A percentile compares a stretch with the other conserved stretches of the same genome.
Evolutionary conservation across 2,797 vertebrate species (phyloP).

Genomic region (Danio choprae): DNA sequence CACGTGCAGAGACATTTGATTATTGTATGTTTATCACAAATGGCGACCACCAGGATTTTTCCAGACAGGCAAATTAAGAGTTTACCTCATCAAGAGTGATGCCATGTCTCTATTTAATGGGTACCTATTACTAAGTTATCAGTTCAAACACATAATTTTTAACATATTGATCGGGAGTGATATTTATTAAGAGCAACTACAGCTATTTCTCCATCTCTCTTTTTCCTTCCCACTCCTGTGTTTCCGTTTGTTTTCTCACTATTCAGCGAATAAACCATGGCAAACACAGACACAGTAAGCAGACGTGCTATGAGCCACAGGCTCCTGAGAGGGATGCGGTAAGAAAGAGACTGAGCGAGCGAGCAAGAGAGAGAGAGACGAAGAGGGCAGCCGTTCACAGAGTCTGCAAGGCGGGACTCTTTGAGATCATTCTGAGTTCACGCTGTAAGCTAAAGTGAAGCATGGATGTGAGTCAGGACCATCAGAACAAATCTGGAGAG

Average conservation of each 20-base stretch:
- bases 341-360: conserved; percentile 11
- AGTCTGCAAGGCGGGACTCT: conserved; percentile 56
- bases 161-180: conserved; percentile 7
- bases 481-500: conserved; percentile 16
- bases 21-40: conserved; percentile 52
- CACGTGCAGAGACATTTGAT: conserved; percentile 31
- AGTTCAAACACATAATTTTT: conserved; percentile 40
- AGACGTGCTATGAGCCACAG: conserved; percentile 56
- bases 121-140: conserved; percentile 43
- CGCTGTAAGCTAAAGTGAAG: conserved; percentile 28
- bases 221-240: conserved; percentile 45
- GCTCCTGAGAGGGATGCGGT: conserved; percentile 42
- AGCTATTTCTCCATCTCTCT: conserved; percentile 45
- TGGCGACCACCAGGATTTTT: conserved; percentile 54
- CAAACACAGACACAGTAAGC: conserved; percentile 57
- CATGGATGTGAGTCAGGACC: conserved; percentile 34
- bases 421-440: conserved; percentile 59
- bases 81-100: conserved; percentile 54
- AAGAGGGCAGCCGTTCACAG: conserved; percentile 52
- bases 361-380: conserved; percentile 23
- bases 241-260: conserved; percentile 71
- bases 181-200: conserved; percentile 23
- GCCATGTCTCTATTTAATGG: conserved; percentile 50
- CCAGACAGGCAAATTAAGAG: conserved; percentile 62
- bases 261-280: conserved; percentile 71